Percentiles rank a stretch among this genome's conserved stretches.
Evolutionary conservation across 2,113 vertebrate species (phyloP).

Genomic region (Oryzias curvinotus): DNA sequence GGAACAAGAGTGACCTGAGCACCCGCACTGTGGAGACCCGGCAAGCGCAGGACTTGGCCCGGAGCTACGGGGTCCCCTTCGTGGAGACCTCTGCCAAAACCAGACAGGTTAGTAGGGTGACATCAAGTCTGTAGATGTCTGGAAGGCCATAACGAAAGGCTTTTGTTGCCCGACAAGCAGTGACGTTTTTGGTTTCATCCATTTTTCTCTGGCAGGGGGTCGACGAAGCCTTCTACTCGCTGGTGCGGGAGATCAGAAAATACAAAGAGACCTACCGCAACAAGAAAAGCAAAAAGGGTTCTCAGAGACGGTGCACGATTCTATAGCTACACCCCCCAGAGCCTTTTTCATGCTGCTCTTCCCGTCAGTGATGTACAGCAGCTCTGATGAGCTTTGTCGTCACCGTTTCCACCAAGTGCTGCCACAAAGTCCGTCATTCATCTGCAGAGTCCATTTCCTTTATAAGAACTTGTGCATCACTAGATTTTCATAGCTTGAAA

Average conservation of each 20-base stretch:
- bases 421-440: constrained; percentile 10
- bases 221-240: constrained; percentile 86
- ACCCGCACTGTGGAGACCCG: constrained; percentile 79
- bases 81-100: constrained; percentile 88
- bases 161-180: no score
- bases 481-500: constrained; percentile 19
- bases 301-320: constrained; percentile 81
- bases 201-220: constrained; percentile 74
- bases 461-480: constrained; percentile 1
- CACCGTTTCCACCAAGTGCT: not conserved
- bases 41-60: constrained; percentile 82
- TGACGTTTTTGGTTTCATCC: not conserved
- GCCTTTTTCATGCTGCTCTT: constrained; percentile 35
- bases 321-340: constrained; percentile 70
- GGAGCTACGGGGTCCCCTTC: constrained; percentile 83
- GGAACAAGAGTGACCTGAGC: constrained; percentile 84
- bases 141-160: no score
- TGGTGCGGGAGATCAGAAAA: constrained; percentile 86
- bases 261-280: constrained; percentile 87
- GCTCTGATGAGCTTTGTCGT: constrained; percentile 1
- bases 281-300: constrained; percentile 85
- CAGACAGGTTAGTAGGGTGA: constrained; percentile 74
- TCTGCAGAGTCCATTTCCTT: constrained; percentile 9
- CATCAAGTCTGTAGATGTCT: no score
- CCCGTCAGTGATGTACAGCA: constrained; percentile 6